Percentiles rank a stretch among this genome's conserved stretches.
Evolutionary conservation across 2,113 vertebrate species (phyloP).

Genomic region (Epinephelus cyanopodus): DNA sequence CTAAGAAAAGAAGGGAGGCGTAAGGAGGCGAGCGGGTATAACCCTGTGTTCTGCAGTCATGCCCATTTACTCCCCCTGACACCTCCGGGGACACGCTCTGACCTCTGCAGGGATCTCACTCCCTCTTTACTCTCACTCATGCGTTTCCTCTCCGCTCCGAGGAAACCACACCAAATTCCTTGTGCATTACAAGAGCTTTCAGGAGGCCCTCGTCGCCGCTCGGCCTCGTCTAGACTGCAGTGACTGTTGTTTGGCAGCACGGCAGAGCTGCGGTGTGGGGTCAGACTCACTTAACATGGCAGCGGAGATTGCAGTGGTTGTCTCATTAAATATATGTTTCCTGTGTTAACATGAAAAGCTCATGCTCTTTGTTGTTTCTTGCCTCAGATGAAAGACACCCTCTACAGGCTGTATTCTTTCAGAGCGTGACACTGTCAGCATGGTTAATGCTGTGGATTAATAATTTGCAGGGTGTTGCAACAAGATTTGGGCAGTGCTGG

Average conservation of each 20-base stretch:
- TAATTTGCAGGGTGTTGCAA: constrained; percentile 67
- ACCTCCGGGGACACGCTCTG: constrained; percentile 71
- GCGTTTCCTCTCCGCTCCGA: constrained; percentile 64
- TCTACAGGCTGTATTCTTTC: constrained; percentile 47
- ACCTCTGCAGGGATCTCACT: constrained; percentile 69
- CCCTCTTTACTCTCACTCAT: constrained; percentile 64
- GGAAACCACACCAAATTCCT: constrained; percentile 73
- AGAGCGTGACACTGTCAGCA: constrained; percentile 43
- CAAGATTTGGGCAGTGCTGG: constrained; percentile 40
- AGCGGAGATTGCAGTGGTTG: constrained; percentile 61
- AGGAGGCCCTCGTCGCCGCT: constrained; percentile 46
- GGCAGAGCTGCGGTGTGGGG: constrained; percentile 33
- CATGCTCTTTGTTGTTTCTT: constrained; percentile 48
- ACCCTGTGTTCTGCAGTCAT: constrained; percentile 71
- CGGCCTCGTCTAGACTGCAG: constrained; percentile 65
- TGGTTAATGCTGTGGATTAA: constrained; percentile 52
- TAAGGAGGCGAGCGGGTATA: constrained; percentile 39
- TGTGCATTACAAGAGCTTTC: constrained; percentile 66
- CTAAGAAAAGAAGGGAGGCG: constrained; percentile 14
- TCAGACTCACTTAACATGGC: constrained; percentile 62
- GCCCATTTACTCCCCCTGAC: constrained; percentile 72
- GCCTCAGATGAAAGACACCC: constrained; percentile 56
- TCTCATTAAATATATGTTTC: constrained; percentile 74
- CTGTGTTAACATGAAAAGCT: constrained; percentile 64
- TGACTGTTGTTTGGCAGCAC: constrained; percentile 61